Evolutionary conservation across 2,113 vertebrate genomes (phyloP).

Genomic region (Mola mola): DNA sequence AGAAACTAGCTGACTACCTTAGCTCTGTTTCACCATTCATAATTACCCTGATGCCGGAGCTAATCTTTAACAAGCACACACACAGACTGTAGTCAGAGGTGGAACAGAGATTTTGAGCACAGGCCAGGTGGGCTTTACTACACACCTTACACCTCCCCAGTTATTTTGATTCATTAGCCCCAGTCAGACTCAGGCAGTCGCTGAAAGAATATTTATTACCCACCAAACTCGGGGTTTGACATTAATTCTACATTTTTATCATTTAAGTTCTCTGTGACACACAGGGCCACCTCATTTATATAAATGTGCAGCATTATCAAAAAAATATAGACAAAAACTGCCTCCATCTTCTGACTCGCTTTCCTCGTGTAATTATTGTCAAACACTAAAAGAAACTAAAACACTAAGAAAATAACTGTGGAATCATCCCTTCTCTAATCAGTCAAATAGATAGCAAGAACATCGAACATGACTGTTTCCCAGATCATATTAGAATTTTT

Average conservation of each 20-base stretch:
- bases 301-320: neutral
- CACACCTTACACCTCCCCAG: constrained; percentile 1
- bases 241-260: neutral
- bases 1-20: constrained; percentile 46
- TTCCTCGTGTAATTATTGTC: constrained; percentile 11
- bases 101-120: constrained; percentile 24
- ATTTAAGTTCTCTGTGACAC: constrained; percentile 14
- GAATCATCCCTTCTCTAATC: constrained; percentile 1
- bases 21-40: constrained; percentile 44
- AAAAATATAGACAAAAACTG: constrained; percentile 48
- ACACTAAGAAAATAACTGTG: too few relatives aligned
- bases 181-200: neutral
- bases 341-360: constrained; percentile 10
- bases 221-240: neutral
- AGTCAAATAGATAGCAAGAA: neutral
- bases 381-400: constrained; percentile 1
- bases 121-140: constrained; percentile 34
- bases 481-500: neutral
- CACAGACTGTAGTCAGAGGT: constrained; percentile 41
- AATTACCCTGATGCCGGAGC: constrained; percentile 47
- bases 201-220: constrained; percentile 1
- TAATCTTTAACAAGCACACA: constrained; percentile 59
- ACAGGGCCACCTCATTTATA: constrained; percentile 9
- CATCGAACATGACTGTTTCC: neutral
- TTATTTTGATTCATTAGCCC: constrained; percentile 17